Conservation (phyloP, 2,888 invertebrate species). For the Coenonympha arcania region DNA sequence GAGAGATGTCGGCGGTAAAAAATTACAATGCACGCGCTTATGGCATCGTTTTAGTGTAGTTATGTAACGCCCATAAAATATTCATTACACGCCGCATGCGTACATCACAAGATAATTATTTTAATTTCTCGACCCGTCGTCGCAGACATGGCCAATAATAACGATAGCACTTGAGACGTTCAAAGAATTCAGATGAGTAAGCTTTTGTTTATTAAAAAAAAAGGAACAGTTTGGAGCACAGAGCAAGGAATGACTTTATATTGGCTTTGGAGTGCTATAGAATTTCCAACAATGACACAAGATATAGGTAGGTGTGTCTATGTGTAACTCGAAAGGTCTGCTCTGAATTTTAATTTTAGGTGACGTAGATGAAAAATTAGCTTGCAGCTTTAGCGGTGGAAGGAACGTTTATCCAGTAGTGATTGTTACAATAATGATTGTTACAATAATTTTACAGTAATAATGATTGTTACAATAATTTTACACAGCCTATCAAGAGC, state of each 20-base stretch:
- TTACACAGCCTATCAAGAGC: no score
- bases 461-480: no score
- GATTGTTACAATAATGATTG: no score
- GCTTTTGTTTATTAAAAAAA: conserved; percentile 28
- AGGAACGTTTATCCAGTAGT: no score
- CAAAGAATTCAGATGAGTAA: conserved; percentile 52
- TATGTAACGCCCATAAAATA: conserved; percentile 30
- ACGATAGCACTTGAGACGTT: conserved; percentile 44
- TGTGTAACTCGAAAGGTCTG: conserved; percentile 3
- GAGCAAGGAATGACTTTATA: no score
- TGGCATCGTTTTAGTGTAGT: conserved; percentile 22
- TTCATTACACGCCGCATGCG: conserved; percentile 34
- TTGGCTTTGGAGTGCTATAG: conserved; percentile 21
- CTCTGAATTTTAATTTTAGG: conserved; percentile 19
- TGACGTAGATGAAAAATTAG: no score
- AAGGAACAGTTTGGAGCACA: conserved; percentile 19
- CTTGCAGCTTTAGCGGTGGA: no score
- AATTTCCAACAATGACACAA: conserved; percentile 24
- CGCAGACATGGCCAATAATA: conserved; percentile 52
- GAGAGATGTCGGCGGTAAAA: conserved; percentile 16
- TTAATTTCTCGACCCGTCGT: conserved; percentile 59
- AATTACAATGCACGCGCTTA: conserved; percentile 14
- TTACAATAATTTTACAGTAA: no score
- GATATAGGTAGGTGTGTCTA: conserved; percentile 7
- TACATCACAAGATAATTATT: conserved; percentile 63